Evolutionary conservation across 2,888 invertebrate genomes (phyloP), one percentile per base, ranked within the genome.

Genomic region (Dysmachus trigonus): DNA sequence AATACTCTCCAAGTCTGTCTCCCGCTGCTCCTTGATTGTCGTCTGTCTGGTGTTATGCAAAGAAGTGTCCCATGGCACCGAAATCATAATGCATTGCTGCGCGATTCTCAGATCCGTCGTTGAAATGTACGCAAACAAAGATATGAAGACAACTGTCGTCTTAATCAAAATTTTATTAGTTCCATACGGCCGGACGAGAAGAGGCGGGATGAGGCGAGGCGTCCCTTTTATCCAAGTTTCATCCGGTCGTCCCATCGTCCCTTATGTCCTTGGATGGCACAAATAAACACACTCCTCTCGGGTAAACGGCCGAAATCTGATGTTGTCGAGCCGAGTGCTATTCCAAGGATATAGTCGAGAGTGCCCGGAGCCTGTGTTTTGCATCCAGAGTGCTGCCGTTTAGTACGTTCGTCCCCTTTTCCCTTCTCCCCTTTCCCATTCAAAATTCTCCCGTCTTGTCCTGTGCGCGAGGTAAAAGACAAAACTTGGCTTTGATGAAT

Each of bases 121-220:
- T n/a, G 47, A 47, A 47, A 47, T 47, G 47, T 6, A n/a, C n/a
- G 47, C 47, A 18, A 47, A 47, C 47, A 47, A n/a, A 83, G 27
- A 72, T 71, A 53, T 72, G 71, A 83, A 83, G 83, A 72, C 71
- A 83, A 71, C 53, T 8, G 72, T 83, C 31, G 83, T 72, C 83
- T 83, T 83, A 83, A 83, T 83, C 83, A 83, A 83, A 83, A 83
- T 72, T 83, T 83, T 71, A 83, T 83, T 83, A 72, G 83, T 41
- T 72, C 71, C 47, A 72, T 27, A 77, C 47, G 47, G 6, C 47
- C 47, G n/a, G 47, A n/a, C n/a, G n/a, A n/a, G n/a, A n/a, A n/a
- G 38, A 41, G 15, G 13, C n/a, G 51, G n/a, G n/a, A n/a, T n/a
- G n/a, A n/a, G n/a, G 47, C 47, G 38, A 41, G 15, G 13, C n/a